Conservation (phyloP, 2,797 vertebrate species). For the Hybognathus amarus region DNA sequence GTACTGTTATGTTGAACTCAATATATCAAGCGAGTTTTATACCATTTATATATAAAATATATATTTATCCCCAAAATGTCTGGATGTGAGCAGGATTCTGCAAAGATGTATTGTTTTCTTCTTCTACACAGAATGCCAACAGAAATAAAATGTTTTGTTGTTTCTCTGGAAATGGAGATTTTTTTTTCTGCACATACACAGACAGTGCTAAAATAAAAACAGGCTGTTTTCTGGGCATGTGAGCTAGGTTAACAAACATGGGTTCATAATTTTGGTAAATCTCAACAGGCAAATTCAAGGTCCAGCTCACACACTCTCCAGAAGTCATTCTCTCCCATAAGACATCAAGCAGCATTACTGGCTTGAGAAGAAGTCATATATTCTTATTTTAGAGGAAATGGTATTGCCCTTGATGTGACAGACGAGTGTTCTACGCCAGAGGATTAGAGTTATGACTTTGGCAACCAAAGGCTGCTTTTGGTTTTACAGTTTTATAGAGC, state of each 20-base stretch:
- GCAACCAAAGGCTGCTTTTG: slow-evolving; percentile 40
- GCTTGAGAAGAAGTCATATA: slow-evolving; percentile 50
- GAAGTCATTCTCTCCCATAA: slow-evolving; percentile 31
- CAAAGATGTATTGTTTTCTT: slow-evolving; percentile 16
- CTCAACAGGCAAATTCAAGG: slow-evolving; percentile 8
- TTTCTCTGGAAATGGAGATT: slow-evolving; percentile 20
- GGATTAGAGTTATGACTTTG: slow-evolving; percentile 61
- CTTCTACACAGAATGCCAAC: slow-evolving; percentile 13
- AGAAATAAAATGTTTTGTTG: slow-evolving; percentile 35
- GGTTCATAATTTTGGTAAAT: slow-evolving; percentile 9
- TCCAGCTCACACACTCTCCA: slow-evolving; percentile 23
- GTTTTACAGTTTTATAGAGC: slow-evolving; percentile 41
- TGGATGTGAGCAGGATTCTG: slow-evolving; percentile 2
- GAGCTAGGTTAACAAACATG: background rate
- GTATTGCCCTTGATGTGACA: slow-evolving; percentile 59
- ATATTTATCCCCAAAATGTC: background rate
- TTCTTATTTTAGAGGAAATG: slow-evolving; percentile 53
- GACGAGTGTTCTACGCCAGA: slow-evolving; percentile 39
- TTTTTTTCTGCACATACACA: slow-evolving; percentile 3
- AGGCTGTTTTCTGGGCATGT: slow-evolving; percentile 31
- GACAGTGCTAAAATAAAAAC: slow-evolving; percentile 26
- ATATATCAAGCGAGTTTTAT: slow-evolving; percentile 17
- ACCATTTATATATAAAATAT: slow-evolving; percentile 17
- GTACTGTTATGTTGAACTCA: slow-evolving; percentile 11
- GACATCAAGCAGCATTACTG: slow-evolving; percentile 52